Evolutionary conservation across 2,888 invertebrate species (phyloP).

Genomic region (Yponomeuta malinellus): DNA sequence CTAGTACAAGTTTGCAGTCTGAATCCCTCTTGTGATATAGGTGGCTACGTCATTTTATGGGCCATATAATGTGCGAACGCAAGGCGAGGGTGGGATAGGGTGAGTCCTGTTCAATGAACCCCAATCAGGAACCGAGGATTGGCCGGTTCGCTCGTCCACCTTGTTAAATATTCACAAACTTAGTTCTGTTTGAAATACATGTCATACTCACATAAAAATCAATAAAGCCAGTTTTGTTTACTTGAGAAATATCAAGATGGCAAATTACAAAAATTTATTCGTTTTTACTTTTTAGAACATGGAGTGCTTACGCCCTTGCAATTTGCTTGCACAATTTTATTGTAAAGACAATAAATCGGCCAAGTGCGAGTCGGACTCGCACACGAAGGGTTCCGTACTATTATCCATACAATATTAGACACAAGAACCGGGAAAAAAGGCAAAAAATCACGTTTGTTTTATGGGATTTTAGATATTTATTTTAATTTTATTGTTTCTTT

Average conservation of each 20-base stretch:
- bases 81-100: slow-evolving; percentile 23
- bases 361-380: too few relatives aligned
- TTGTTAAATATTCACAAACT: slow-evolving; percentile 1
- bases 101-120: slow-evolving; percentile 25
- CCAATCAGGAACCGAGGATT: slow-evolving; percentile 17
- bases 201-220: background rate
- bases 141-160: slow-evolving; percentile 1
- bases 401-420: too few relatives aligned
- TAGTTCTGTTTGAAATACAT: background rate
- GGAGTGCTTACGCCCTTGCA: too few relatives aligned
- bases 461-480: too few relatives aligned
- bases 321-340: too few relatives aligned
- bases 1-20: slow-evolving; percentile 5
- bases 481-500: too few relatives aligned
- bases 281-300: background rate
- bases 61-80: slow-evolving; percentile 23
- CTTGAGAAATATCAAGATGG: background rate
- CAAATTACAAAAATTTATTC: background rate
- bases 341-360: too few relatives aligned
- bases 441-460: too few relatives aligned
- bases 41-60: slow-evolving; percentile 25
- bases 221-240: background rate
- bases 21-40: slow-evolving; percentile 19
- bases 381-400: too few relatives aligned
- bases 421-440: too few relatives aligned